Conservation (phyloP, 2,888 invertebrate species). For the Epistrophella euchroma region DNA sequence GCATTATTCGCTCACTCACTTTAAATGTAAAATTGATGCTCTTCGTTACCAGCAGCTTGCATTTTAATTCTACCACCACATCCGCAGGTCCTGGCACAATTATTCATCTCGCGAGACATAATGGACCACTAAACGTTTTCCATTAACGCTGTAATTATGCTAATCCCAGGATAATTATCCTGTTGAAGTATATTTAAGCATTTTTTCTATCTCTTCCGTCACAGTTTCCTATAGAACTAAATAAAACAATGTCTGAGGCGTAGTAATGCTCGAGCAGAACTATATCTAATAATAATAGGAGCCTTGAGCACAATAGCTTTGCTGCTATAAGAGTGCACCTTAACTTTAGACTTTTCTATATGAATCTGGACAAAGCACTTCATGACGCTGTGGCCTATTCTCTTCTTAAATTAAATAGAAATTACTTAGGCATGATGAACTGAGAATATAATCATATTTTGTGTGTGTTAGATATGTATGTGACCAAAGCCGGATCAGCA, state of each 20-base stretch:
- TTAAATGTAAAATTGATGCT: slow-evolving; percentile 65
- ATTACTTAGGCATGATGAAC: slow-evolving; percentile 52
- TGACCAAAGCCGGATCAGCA: slow-evolving; percentile 3
- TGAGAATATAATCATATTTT: slow-evolving; percentile 35
- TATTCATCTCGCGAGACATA: slow-evolving; percentile 71
- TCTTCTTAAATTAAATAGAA: slow-evolving; percentile 43
- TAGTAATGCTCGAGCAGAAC: slow-evolving; percentile 36
- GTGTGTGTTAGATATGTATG: slow-evolving; percentile 18
- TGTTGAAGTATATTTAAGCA: slow-evolving; percentile 58
- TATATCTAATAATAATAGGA: neutral
- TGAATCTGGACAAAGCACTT: slow-evolving; percentile 29
- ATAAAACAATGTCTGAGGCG: slow-evolving; percentile 18
- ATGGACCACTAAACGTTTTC: slow-evolving; percentile 75
- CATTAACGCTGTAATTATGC: slow-evolving; percentile 75
- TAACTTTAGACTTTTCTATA: slow-evolving; percentile 22
- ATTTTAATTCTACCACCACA: slow-evolving; percentile 60
- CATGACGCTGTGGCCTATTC: slow-evolving; percentile 22
- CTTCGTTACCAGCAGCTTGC: slow-evolving; percentile 55
- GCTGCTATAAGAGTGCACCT: slow-evolving; percentile 20
- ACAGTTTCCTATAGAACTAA: slow-evolving; percentile 36
- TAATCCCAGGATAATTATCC: slow-evolving; percentile 73
- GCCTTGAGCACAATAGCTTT: slow-evolving; percentile 39
- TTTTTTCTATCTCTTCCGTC: slow-evolving; percentile 53
- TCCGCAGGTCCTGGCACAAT: slow-evolving; percentile 63
- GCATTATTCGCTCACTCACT: slow-evolving; percentile 21